These are phyloP conservation scores for Galeopterus variegatus DNA, from an alignment of 2,113 vertebrate species.

Conservation along the genomic window DNA sequence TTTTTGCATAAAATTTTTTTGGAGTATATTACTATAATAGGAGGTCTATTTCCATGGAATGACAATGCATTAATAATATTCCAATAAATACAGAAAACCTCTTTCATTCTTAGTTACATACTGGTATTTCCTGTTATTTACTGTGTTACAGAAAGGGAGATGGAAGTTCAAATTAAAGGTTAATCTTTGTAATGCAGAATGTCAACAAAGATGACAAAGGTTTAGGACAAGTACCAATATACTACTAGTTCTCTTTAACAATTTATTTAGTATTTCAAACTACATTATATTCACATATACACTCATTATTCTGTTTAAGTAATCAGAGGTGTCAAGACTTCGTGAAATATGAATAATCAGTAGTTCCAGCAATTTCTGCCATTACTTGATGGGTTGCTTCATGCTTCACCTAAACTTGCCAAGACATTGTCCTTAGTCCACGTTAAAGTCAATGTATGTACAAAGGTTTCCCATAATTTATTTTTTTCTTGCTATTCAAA, in stretches of 20 bases:
- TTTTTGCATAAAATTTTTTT: slow-evolving; percentile 65
- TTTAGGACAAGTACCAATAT: background rate
- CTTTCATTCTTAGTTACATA: background rate
- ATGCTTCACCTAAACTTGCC: slow-evolving; percentile 11
- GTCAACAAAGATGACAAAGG: background rate
- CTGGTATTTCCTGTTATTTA: slow-evolving; percentile 1
- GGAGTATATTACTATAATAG: slow-evolving; percentile 55
- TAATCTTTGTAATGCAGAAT: slow-evolving; percentile 51
- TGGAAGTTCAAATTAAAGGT: slow-evolving; percentile 41
- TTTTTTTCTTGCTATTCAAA: background rate
- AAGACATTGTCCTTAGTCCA: background rate
- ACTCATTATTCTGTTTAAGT: slow-evolving; percentile 41
- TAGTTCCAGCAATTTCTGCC: background rate
- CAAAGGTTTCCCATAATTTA: background rate
- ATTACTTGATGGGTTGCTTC: background rate
- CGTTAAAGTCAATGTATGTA: background rate
- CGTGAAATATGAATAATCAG: background rate
- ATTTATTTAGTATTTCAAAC: slow-evolving; percentile 38
- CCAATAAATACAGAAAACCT: slow-evolving; percentile 39
- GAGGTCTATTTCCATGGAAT: slow-evolving; percentile 56
- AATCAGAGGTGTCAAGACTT: background rate
- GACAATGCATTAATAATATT: slow-evolving; percentile 52
- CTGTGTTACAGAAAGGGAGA: slow-evolving; percentile 38
- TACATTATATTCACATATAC: background rate
- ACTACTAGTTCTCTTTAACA: background rate